Evolutionary conservation across 2,888 invertebrate species (phyloP).

Genomic region (Gibbula magus): DNA sequence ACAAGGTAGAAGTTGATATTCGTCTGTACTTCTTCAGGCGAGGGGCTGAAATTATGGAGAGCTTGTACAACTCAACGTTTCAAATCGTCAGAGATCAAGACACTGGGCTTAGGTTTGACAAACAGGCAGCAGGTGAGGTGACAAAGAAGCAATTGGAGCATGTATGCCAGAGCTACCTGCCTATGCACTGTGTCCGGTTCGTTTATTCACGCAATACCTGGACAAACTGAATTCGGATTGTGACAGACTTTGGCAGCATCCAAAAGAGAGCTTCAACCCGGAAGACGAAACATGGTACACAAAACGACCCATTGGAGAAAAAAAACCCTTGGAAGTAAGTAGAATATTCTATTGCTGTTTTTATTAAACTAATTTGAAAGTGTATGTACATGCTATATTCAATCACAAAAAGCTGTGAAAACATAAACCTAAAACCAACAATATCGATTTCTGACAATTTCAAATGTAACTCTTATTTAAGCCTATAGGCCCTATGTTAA

Average conservation of each 20-base stretch:
- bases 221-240: neutral
- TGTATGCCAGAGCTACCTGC: neutral
- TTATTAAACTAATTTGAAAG: too few species aligned
- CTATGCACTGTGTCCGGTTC: neutral
- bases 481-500: too few species aligned
- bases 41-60: conserved; percentile 31
- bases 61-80: conserved; percentile 32
- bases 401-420: too few species aligned
- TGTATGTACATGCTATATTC: too few species aligned
- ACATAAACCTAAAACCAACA: too few species aligned
- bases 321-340: neutral
- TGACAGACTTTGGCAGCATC: neutral
- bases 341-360: neutral
- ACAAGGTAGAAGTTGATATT: conserved; percentile 41
- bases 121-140: conserved; percentile 13
- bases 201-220: neutral
- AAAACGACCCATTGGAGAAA: conserved; percentile 9
- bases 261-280: neutral
- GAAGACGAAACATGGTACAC: neutral
- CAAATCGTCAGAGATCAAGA: conserved; percentile 17
- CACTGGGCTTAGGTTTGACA: conserved; percentile 25
- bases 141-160: neutral
- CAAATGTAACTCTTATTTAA: too few species aligned
- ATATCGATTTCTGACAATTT: too few species aligned
- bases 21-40: too few species aligned